Evolutionary conservation across 2,113 vertebrate species (phyloP), one percentile per base, ranked within the genome.

Genomic region (Indicator indicator): DNA sequence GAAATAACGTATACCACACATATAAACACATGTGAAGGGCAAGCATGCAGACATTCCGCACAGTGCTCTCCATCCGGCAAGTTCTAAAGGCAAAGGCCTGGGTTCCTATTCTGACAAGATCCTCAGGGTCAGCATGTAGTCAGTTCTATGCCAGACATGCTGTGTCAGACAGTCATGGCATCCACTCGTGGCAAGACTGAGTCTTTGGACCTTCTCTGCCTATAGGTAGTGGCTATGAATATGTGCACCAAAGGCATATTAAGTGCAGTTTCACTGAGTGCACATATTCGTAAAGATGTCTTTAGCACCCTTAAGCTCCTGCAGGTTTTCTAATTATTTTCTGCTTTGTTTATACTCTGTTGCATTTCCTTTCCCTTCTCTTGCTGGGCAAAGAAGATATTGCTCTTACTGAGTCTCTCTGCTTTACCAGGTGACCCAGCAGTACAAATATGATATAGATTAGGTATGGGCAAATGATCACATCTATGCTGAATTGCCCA

Each of bases 361-460:
- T 91, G 27, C 52, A 32, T 63, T 88, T 86, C 56, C 38, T 83
- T 88, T 88, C 23, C 52, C 16, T 86, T 91, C 24, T 16, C 10
- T 60, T 83, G 11, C 55, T 76, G 33, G 19, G 28, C 48, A 93
- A 94, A 88, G 56, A 71, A 77, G 23, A 33, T 83, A 90, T 71
- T 86, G 9, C 28, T 79, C 44, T 54, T 77, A 68, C 5, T 46
- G 48, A 71, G 38, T 27, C 48, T 77, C 69, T 78, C 64, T 82
- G 73, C 65, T 71, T 86, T 88, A 84, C 56, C 54, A 58, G 23
- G 38, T 88, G 76, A 68, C 19, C 33, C 69, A 78, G 58, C 69
- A 80, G 42, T 58, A 71, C 69, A 92, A 93, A 88, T 8, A 91
- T 38, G 48, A 74, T 75, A 83, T 40, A 78, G 79, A 90, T 96